Evolutionary conservation across 1,140 invertebrate species (phyloP), one percentile per base, ranked within the genome.

Genomic region (Heterodera schachtii): DNA sequence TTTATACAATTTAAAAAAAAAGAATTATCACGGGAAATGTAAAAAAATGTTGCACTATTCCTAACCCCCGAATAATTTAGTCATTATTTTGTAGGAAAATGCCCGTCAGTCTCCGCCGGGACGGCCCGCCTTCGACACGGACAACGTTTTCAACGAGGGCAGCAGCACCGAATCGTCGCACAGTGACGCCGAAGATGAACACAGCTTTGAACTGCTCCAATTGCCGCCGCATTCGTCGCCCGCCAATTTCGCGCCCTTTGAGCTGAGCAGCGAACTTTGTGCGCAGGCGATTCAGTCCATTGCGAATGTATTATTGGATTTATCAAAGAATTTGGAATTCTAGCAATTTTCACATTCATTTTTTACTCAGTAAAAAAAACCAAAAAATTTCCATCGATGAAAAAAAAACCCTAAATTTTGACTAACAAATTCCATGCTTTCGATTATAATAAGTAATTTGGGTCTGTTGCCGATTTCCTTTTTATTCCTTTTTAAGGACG

Each of bases 401-500:
- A 31, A 31, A 31, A 31, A 31, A 31, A 31, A 1, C 31, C 31
- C 31, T 31, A 31, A 31, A 31, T 31, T 31, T 31, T 0, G 31
- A 31, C 31, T 31, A 31, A 31, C 31, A 31, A 31, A 31, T 31
- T 0, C 0, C 31, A 31, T 31, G 1, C 1, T 31, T 31, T 31
- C 31, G 31, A 31, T 31, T 31, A 31, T 31, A 31, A 31, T 31
- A 31, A 1, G 31, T 1, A 0, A 31, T 31, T 31, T 31, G 31
- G 31, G 1, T 31, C 31, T 31, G 31, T 31, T 31, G 31, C 31
- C 31, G 1, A 31, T 31, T 79, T 79, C 44, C n/a, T n/a, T n/a
- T n/a, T n/a, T 81, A 44, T 47, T 69, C 19, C 46, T 60, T 66
- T 73, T 81, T 66, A 13, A 81, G 81, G 81, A 82, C 21, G 81